These are phyloP conservation scores for Venustaconcha ellipsiformis DNA, from an alignment of 1,140 invertebrate species.

Conservation along the genomic window DNA sequence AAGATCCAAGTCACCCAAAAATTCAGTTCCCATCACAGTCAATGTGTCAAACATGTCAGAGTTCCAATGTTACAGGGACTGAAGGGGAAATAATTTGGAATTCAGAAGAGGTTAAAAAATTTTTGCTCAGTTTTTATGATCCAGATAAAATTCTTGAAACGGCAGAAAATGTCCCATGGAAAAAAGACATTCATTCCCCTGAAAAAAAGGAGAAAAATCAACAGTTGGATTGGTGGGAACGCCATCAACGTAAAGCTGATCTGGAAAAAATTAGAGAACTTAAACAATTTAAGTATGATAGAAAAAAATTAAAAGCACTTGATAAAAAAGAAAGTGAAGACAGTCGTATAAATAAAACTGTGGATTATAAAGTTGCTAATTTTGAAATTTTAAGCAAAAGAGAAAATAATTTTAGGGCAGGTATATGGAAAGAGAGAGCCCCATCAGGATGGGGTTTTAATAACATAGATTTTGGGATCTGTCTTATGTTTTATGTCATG, in stretches of 20 bases:
- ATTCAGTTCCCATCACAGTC: constrained; percentile 84
- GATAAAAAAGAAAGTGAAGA: constrained; percentile 6
- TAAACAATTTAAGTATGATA: constrained; percentile 23
- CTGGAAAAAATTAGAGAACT: constrained; percentile 48
- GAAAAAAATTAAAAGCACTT: constrained; percentile 20
- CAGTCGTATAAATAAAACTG: background rate
- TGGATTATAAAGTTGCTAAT: constrained; percentile 1
- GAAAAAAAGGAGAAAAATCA: constrained; percentile 3
- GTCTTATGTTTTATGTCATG: constrained; percentile 79
- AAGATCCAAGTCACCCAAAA: constrained; percentile 93
- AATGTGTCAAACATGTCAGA: constrained; percentile 80
- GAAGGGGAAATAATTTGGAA: constrained; percentile 75
- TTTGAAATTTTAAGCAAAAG: background rate
- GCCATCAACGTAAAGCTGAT: constrained; percentile 47
- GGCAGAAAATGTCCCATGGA: constrained; percentile 5
- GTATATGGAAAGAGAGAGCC: background rate
- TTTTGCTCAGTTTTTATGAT: constrained; percentile 82
- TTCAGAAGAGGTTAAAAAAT: constrained; percentile 78
- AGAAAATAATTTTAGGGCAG: background rate
- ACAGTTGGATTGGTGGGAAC: constrained; percentile 61
- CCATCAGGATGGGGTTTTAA: constrained; percentile 51
- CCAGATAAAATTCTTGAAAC: constrained; percentile 36
- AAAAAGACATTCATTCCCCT: background rate
- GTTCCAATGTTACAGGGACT: constrained; percentile 36
- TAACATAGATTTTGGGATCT: constrained; percentile 79